A percentile compares a stretch with the other conserved stretches of the same genome.
These are phyloP conservation scores for Archilochus colubris DNA, from an alignment of 2,113 vertebrate species.

Conservation along the genomic window DNA sequence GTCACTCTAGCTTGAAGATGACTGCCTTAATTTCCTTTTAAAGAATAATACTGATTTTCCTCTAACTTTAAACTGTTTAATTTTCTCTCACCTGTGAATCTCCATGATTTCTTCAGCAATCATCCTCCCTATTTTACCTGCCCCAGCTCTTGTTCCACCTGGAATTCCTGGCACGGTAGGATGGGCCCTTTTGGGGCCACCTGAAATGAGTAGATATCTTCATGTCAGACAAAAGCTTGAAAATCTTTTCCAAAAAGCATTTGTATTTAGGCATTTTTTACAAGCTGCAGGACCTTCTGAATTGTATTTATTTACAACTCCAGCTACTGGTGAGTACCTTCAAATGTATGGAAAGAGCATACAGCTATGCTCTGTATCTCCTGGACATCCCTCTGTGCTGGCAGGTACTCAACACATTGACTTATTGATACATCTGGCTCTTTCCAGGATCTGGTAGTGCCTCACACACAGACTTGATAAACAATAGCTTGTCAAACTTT, in stretches of 20 bases:
- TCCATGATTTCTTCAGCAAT: slow-evolving; percentile 99
- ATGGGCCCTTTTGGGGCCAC: slow-evolving; percentile 88
- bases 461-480: not conserved
- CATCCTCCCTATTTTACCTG: slow-evolving; percentile 98
- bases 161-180: slow-evolving; percentile 96
- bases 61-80: not conserved
- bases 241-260: not conserved
- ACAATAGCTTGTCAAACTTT: not conserved
- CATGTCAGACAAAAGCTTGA: not conserved
- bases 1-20: not conserved
- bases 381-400: not conserved
- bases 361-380: not conserved
- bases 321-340: not conserved
- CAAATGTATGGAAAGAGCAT: not conserved
- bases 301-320: not conserved
- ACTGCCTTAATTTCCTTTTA: not conserved
- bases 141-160: slow-evolving; percentile 94
- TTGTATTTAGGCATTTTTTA: not conserved
- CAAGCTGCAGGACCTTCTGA: not conserved
- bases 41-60: not conserved
- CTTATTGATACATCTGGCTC: not conserved
- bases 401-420: not conserved
- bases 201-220: slow-evolving; percentile 62
- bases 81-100: slow-evolving; percentile 90
- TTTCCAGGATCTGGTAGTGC: not conserved